These are phyloP conservation scores for Streptopelia turtur DNA, from an alignment of 2,797 vertebrate genomes.

Conservation along the genomic window DNA sequence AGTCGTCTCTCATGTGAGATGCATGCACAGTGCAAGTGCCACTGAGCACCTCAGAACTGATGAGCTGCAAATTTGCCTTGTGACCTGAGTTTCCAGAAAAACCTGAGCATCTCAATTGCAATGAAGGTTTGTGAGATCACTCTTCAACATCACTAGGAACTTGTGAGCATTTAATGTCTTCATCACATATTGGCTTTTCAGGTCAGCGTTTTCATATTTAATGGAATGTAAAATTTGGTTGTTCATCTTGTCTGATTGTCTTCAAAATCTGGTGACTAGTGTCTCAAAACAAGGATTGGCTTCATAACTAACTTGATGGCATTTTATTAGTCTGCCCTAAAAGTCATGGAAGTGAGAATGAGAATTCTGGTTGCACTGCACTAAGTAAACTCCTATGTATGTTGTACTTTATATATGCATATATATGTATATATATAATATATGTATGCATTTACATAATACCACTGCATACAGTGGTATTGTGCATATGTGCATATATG, in stretches of 20 bases:
- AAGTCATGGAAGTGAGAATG: background rate
- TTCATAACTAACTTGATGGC: background rate
- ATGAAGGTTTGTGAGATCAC: background rate
- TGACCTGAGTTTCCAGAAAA: background rate
- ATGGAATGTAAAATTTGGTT: background rate
- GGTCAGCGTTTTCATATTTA: background rate
- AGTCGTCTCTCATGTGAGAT: background rate
- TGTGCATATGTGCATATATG: background rate
- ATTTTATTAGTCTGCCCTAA: background rate
- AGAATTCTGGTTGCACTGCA: background rate
- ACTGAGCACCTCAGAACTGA: background rate
- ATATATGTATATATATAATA: too few relatives aligned
- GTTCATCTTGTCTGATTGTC: background rate
- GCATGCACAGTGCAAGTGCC: background rate
- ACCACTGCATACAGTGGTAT: background rate
- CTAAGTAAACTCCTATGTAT: background rate
- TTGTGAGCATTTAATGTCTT: background rate
- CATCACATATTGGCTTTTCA: background rate
- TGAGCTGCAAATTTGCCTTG: background rate
- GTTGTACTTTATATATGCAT: background rate
- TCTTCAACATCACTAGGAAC: background rate
- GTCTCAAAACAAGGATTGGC: background rate
- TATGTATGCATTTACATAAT: background rate
- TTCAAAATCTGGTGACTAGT: background rate
- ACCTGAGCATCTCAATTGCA: rapidly evolving